Percentiles rank a stretch among this genome's conserved stretches.
These are phyloP conservation scores for Mormoops blainvillei DNA, from an alignment of 2,113 vertebrate species.

Conservation along the genomic window DNA sequence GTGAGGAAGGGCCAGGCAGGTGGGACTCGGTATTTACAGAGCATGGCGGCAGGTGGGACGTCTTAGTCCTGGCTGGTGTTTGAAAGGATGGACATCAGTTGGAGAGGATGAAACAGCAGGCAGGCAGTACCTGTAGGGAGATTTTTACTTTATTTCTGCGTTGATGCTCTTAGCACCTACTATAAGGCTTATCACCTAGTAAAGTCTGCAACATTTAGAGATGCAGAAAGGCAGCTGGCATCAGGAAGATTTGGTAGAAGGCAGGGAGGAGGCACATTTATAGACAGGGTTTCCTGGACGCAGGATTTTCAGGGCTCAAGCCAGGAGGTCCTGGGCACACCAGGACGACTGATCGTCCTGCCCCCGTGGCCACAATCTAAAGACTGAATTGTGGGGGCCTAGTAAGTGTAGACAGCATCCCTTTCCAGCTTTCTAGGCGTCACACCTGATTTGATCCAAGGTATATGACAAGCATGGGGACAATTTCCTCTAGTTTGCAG, in stretches of 20 bases:
- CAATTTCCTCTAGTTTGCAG: neutral
- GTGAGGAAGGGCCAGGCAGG: conserved; percentile 21
- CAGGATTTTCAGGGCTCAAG: neutral
- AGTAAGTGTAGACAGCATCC: neutral
- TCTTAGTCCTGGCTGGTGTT: neutral
- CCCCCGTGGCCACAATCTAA: neutral
- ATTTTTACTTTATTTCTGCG: neutral
- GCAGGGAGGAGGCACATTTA: neutral
- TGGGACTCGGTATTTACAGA: conserved; percentile 31
- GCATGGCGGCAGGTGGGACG: neutral
- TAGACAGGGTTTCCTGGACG: neutral
- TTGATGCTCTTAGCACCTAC: neutral
- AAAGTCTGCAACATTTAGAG: neutral
- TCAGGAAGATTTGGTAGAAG: neutral
- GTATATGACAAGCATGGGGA: neutral
- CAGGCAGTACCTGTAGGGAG: neutral
- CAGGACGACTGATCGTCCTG: neutral
- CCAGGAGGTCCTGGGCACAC: neutral
- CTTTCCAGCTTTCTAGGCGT: neutral
- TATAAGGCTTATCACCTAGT: neutral
- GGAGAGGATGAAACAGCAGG: neutral
- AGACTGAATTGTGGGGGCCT: neutral
- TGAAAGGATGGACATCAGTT: conserved; percentile 11
- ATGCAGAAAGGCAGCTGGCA: neutral
- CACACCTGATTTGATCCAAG: neutral